Percentiles rank a stretch among this genome's conserved stretches.
Evolutionary conservation across 2,113 vertebrate species (phyloP).

Genomic region (Morone chrysops): DNA sequence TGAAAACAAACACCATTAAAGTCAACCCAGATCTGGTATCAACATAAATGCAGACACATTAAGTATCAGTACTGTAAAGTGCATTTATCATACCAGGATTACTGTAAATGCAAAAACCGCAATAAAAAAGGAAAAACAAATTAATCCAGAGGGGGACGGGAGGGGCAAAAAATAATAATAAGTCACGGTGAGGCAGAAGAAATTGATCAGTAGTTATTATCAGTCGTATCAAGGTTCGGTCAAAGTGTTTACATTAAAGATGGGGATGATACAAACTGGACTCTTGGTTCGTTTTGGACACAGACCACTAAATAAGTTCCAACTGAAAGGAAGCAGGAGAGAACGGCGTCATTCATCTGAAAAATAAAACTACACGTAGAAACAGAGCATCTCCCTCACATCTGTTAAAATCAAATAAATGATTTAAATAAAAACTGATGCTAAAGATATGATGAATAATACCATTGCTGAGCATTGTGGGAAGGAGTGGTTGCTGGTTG

Average conservation of each 20-base stretch:
- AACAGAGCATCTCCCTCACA: not conserved
- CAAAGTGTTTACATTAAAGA: conserved; percentile 76
- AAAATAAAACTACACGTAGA: rapidly evolving
- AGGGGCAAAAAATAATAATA: conserved; percentile 8
- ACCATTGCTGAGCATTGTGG: not conserved
- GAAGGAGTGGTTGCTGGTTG: not conserved
- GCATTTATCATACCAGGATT: conserved; percentile 29
- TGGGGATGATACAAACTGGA: conserved; percentile 80
- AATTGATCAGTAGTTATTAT: conserved; percentile 31
- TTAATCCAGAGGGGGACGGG: not conserved
- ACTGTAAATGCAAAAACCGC: conserved; percentile 38
- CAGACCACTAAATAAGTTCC: conserved; percentile 80
- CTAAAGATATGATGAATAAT: not conserved
- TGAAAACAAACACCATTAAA: conserved; percentile 41
- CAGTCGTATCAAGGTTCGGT: not conserved
- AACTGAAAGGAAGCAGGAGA: conserved; percentile 74
- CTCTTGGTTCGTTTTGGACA: conserved; percentile 64
- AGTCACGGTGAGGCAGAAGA: conserved; percentile 12
- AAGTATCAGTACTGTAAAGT: not conserved
- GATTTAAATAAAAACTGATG: not conserved
- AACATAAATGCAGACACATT: conserved; percentile 17
- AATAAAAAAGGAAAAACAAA: not conserved
- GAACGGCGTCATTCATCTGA: conserved; percentile 46
- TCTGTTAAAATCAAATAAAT: not conserved
- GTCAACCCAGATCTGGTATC: conserved; percentile 48